These are phyloP conservation scores for Psilopogon haemacephalus DNA, from an alignment of 2,113 vertebrate species.

Conservation along the genomic window DNA sequence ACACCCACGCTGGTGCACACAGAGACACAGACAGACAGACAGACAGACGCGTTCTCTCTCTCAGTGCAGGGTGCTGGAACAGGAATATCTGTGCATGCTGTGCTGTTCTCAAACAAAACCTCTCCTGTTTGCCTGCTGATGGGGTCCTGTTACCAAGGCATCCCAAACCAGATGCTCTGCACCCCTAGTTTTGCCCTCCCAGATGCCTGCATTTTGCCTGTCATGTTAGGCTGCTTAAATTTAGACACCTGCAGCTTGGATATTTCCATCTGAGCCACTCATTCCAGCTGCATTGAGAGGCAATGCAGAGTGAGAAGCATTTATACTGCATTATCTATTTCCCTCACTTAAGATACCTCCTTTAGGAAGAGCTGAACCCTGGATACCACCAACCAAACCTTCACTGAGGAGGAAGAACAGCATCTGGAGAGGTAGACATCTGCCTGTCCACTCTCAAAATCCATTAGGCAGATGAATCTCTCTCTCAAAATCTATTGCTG, in stretches of 20 bases:
- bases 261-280: neutral
- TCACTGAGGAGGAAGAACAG: neutral
- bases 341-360: neutral
- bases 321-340: neutral
- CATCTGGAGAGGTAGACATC: neutral
- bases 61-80: neutral
- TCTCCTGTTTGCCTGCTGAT: neutral
- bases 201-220: neutral
- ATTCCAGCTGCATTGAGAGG: neutral
- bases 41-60: neutral
- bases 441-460: neutral
- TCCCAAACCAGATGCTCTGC: neutral
- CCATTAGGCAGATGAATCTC: neutral
- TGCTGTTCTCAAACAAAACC: neutral
- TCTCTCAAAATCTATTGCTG: neutral
- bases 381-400: neutral
- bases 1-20: neutral
- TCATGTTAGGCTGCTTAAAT: neutral
- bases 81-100: neutral
- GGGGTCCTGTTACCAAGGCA: neutral
- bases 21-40: too few species aligned
- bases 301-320: neutral
- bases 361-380: neutral
- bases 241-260: neutral
- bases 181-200: neutral